Base-by-base conservation (phyloP, 2,113 vertebrate species). In the Enhydra lutris region DNA sequence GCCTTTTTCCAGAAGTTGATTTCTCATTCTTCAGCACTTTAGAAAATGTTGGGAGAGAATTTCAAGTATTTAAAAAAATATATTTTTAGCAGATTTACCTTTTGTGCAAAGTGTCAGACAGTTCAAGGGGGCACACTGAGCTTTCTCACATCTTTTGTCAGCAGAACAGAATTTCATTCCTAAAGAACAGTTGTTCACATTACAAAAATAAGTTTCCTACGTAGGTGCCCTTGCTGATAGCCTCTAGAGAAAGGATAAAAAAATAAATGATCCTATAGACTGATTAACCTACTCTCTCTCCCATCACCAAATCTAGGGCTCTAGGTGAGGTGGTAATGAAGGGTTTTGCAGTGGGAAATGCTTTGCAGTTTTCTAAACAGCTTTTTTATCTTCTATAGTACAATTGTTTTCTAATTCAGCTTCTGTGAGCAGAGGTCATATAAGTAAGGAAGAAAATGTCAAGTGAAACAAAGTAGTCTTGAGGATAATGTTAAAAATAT, bases 1-100 rank as follows among this genome's bases (percentile, higher is more conserved):
- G 96, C 89, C 96, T 98, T 98, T 98, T 98, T 55, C 94, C 92
- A 96, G 91, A 97, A 97, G 97, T 96, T 98, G 97, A 98, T 98
- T 98, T 98, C 97, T 98, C 97, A 98, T 99, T 98, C 98, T 98
- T 98, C 76, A 57, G 95, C 83, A 98, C 97, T 94, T 97, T 67
- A 97, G 80, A 96, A 85, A 79, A 98, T 97, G 96, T 97, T 96
- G 86, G 67, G 82, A 97, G 73, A 98, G 84, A 71, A 89, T 36
- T 96, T 76, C 94, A 98, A 98, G 96, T 97, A 97, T 97, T 98
- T 96, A 94, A 98, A 97, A 97, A 98, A 50, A 96, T 95, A 96
- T 97, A 96, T 97, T 98, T 98, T 98, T 96, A 97, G 92, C 50
- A 95, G 79, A 96, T 97, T 88, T 61, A 95, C 92, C 78, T 42